These are phyloP conservation scores for Phoebastria nigripes DNA, from an alignment of 2,797 vertebrate genomes.

Conservation along the genomic window DNA sequence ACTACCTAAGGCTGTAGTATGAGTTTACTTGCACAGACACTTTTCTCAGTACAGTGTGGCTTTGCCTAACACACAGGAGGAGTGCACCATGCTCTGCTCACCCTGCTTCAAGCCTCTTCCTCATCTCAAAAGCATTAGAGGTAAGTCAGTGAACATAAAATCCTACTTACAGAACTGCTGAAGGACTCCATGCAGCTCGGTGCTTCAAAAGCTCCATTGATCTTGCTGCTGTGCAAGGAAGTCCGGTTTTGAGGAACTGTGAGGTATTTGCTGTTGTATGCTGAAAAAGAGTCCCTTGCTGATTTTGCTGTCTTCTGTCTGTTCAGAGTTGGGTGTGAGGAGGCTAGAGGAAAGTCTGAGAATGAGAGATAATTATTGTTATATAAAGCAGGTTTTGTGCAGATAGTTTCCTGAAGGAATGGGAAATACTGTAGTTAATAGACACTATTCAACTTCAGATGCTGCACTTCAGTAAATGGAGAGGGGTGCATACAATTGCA, in stretches of 20 bases:
- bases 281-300: constrained; percentile 67
- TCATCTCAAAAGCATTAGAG: neutral
- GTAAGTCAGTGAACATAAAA: neutral
- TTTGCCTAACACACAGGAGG: neutral
- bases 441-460: neutral
- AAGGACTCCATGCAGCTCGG: neutral
- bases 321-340: constrained; percentile 65
- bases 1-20: neutral
- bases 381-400: neutral
- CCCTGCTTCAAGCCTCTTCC: neutral
- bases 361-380: neutral
- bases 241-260: constrained; percentile 75
- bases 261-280: constrained; percentile 77
- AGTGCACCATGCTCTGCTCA: neutral
- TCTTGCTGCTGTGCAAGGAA: constrained; percentile 55
- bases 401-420: neutral
- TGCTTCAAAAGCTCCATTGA: constrained; percentile 60
- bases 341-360: constrained; percentile 79
- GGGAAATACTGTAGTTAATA: neutral
- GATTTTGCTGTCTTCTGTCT: constrained; percentile 62
- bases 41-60: neutral
- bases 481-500: neutral
- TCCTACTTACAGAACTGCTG: constrained; percentile 67
- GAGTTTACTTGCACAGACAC: neutral
- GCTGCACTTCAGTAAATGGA: neutral